Percentiles rank a stretch among this genome's conserved stretches.
Conservation (phyloP, 1,140 invertebrate species). For the Sweltsa coloradensis region DNA sequence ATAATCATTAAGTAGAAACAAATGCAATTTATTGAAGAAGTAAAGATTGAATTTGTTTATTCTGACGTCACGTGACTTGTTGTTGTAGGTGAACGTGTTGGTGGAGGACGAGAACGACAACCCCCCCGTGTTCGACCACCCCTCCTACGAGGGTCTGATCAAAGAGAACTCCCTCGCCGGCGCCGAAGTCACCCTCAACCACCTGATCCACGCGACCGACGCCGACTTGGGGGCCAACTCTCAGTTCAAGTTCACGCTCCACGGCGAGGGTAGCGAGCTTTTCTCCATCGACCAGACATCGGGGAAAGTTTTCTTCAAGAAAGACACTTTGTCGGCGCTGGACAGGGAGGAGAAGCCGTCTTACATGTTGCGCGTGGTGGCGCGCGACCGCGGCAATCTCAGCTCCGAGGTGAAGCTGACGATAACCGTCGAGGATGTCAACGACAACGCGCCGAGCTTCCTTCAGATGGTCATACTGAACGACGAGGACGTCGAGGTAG, state of each 20-base stretch:
- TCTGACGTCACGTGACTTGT: conserved; percentile 14
- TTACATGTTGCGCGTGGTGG: conserved; percentile 58
- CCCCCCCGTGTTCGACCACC: conserved; percentile 62
- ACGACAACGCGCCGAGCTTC: conserved; percentile 69
- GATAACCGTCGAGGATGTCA: conserved; percentile 63
- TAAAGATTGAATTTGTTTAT: background rate
- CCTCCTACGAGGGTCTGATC: conserved; percentile 62
- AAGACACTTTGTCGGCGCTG: conserved; percentile 33
- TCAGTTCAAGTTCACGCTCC: conserved; percentile 55
- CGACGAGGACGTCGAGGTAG: conserved; percentile 48
- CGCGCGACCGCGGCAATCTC: conserved; percentile 59
- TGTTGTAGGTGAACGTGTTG: conserved; percentile 46
- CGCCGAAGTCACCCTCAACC: conserved; percentile 52
- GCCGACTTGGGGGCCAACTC: conserved; percentile 68
- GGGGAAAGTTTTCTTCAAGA: conserved; percentile 47
- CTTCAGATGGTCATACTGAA: conserved; percentile 50
- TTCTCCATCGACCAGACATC: conserved; percentile 60
- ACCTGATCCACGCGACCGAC: conserved; percentile 56
- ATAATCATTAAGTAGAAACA: too few species aligned
- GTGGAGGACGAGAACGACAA: conserved; percentile 89
- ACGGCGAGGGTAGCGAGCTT: conserved; percentile 58
- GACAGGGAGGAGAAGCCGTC: conserved; percentile 59
- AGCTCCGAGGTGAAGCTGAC: conserved; percentile 55
- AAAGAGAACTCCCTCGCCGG: conserved; percentile 60
- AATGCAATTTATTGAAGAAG: too few species aligned